These are phyloP conservation scores for Ochotona curzoniae DNA, from an alignment of 2,113 vertebrate species.

Conservation along the genomic window DNA sequence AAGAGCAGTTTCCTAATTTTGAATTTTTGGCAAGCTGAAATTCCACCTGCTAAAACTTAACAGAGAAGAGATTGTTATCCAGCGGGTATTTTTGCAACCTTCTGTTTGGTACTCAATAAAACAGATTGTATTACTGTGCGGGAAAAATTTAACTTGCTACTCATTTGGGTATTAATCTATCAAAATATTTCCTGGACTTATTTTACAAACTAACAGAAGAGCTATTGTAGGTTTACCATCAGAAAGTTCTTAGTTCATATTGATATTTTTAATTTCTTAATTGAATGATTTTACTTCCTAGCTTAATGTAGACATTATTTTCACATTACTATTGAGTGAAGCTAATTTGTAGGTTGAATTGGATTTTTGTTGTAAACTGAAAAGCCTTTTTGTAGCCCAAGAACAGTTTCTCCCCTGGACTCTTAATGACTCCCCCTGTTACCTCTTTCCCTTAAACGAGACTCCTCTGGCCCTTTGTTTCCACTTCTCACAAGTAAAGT, in stretches of 20 bases:
- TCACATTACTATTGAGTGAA: slow-evolving; percentile 70
- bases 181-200: slow-evolving; percentile 77
- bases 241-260: slow-evolving; percentile 71
- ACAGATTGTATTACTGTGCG: slow-evolving; percentile 70
- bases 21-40: slow-evolving; percentile 59
- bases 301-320: slow-evolving; percentile 71
- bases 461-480: background rate
- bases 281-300: slow-evolving; percentile 74
- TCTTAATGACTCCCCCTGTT: background rate
- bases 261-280: slow-evolving; percentile 77
- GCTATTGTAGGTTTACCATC: slow-evolving; percentile 67
- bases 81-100: slow-evolving; percentile 63
- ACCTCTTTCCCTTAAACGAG: background rate
- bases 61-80: slow-evolving; percentile 76
- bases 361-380: slow-evolving; percentile 79
- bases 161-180: slow-evolving; percentile 76
- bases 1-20: slow-evolving; percentile 55
- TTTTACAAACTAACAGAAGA: slow-evolving; percentile 66
- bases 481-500: slow-evolving; percentile 59
- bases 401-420: background rate
- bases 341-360: slow-evolving; percentile 69
- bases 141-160: slow-evolving; percentile 68
- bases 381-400: slow-evolving; percentile 75
- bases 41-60: slow-evolving; percentile 73
- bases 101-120: slow-evolving; percentile 77